phyloP scores from a whole-genome alignment of 2,113 vertebrate genomes.

The Tapirus terrestris region DNA sequence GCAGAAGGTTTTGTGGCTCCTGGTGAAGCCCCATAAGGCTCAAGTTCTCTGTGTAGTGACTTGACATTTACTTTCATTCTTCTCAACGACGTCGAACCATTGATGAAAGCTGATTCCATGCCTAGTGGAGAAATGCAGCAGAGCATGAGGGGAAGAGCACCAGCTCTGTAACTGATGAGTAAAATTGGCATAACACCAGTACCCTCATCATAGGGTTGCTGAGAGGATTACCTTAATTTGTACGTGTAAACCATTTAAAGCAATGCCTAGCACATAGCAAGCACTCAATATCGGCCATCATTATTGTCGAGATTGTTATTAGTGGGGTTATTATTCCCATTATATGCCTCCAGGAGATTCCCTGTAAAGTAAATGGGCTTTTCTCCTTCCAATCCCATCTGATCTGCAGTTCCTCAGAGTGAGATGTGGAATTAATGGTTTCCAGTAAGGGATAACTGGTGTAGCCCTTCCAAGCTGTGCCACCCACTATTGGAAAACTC shows the following conservation, averaged over 20 bases:
- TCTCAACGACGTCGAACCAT: not conserved
- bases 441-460: not conserved
- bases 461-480: not conserved
- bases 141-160: not conserved
- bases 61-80: not conserved
- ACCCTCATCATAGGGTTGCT: not conserved
- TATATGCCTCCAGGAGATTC: not conserved
- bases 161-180: not conserved
- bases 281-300: accelerated
- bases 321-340: not conserved
- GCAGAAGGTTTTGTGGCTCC: not conserved
- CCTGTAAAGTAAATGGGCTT: not conserved
- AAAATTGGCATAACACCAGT: not conserved
- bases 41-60: not conserved
- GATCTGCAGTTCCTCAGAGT: not conserved
- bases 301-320: not conserved
- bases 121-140: not conserved
- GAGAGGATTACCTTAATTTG: not conserved
- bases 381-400: not conserved
- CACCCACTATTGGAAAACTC: not conserved
- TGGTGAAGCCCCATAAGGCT: not conserved
- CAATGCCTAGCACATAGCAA: not conserved
- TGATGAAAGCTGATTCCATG: not conserved
- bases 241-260: not conserved
- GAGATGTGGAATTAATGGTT: not conserved